These are phyloP conservation scores for Macroglossus sobrinus DNA, from an alignment of 2,113 vertebrate species.

Conservation along the genomic window DNA sequence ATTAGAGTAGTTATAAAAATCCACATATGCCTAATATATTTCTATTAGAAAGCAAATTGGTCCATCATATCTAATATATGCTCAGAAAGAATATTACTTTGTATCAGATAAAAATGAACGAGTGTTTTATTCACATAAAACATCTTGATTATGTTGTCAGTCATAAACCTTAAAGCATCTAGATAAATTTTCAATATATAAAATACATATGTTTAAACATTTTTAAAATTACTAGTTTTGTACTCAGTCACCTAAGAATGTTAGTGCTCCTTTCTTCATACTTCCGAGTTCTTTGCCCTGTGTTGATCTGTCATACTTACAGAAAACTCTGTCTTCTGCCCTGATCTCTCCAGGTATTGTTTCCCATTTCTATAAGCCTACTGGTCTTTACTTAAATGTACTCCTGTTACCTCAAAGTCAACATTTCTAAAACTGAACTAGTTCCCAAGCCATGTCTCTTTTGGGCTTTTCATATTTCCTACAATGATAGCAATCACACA, in stretches of 20 bases:
- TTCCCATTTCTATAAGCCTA: background rate
- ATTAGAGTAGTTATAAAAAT: background rate
- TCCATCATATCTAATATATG: background rate
- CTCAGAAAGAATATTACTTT: constrained; percentile 23
- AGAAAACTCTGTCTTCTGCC: background rate
- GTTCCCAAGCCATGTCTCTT: background rate
- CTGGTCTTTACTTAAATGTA: background rate
- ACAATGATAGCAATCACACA: background rate
- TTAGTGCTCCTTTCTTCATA: background rate
- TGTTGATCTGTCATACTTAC: background rate
- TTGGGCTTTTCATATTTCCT: background rate
- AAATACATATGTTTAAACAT: background rate
- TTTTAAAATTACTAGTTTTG: background rate
- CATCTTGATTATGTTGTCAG: background rate
- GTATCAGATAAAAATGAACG: background rate
- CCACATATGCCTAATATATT: background rate
- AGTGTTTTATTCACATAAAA: background rate
- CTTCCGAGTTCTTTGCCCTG: background rate
- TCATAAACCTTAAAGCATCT: background rate
- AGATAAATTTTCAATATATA: background rate
- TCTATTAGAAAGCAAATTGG: constrained; percentile 20
- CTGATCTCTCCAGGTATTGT: background rate
- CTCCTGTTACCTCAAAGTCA: background rate
- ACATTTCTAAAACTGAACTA: constrained; percentile 25
- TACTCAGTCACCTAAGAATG: background rate